A percentile compares a stretch with the other conserved stretches of the same genome.
Evolutionary conservation across 1,140 invertebrate species (phyloP).

Genomic region (Penaeus chinensis): DNA sequence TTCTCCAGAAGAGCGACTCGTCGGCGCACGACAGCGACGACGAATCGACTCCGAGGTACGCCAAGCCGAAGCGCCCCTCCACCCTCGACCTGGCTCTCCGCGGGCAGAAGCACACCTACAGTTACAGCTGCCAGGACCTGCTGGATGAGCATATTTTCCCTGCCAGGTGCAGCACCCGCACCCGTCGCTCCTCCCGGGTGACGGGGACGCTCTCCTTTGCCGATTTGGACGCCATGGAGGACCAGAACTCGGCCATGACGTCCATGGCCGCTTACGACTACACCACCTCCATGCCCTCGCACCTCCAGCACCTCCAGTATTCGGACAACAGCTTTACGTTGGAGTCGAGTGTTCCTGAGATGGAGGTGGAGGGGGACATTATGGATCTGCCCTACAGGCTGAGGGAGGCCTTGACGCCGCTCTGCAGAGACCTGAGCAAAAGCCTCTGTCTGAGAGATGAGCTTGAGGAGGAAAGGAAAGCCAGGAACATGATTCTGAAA

Average conservation of each 20-base stretch:
- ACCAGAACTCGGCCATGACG: background rate
- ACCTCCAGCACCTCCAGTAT: constrained; percentile 38
- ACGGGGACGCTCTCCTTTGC: constrained; percentile 34
- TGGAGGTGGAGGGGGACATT: constrained; percentile 41
- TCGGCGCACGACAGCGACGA: background rate
- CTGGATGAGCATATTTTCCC: constrained; percentile 32
- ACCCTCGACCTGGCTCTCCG: constrained; percentile 29
- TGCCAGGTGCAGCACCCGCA: background rate
- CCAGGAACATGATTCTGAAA: constrained; percentile 35
- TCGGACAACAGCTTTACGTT: background rate
- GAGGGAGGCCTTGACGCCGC: constrained; percentile 42
- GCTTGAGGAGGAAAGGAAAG: background rate
- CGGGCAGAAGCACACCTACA: constrained; percentile 34
- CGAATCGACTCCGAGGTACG: background rate
- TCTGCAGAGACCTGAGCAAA: constrained; percentile 41
- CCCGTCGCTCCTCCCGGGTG: constrained; percentile 13
- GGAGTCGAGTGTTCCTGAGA: constrained; percentile 21
- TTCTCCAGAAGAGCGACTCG: background rate
- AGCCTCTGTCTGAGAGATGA: constrained; percentile 30
- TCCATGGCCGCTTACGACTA: constrained; percentile 16
- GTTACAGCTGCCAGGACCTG: constrained; percentile 52
- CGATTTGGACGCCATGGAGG: constrained; percentile 19
- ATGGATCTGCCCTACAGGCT: constrained; percentile 44
- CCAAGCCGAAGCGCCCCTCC: constrained; percentile 35
- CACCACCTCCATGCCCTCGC: constrained; percentile 47